Base-by-base conservation (phyloP, 2,888 invertebrate genomes). In the Laothoe populi region DNA sequence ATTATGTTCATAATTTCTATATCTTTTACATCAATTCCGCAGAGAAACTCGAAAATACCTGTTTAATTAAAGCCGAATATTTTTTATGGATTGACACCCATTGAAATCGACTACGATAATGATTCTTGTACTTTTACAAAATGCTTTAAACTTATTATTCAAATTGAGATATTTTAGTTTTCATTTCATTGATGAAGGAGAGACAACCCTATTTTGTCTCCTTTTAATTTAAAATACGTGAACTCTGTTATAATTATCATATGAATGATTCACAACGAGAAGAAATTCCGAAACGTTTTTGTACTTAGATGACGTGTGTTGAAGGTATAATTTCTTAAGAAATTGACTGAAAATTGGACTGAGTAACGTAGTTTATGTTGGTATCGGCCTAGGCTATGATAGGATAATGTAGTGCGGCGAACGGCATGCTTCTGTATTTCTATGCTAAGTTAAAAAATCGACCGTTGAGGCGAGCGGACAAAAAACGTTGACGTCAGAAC, bases 341-440 rank as follows among this genome's bases (percentile, higher is more conserved):
- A 88, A 89, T 86, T 88, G 92, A 92, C 92, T 92, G 92, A 92
- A 84, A 88, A 85, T 89, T 89, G 92, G 92, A 92, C 92, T 92
- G 92, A 92, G 87, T 92, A 91, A 86, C 88, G 86, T 90, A 90
- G 86, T 86, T 87, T 82, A 76, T 82, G 88, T 84, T 84, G 88
- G 90, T 84, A 86, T 89, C 83, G 84, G 88, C 85, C 86, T 90
- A 88, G 87, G 84, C 86, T 89, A 88, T 88, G 88, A 84, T 90
- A 89, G 84, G 82, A 78, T 88, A 84, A 84, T 71, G 70, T 78
- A 78, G 87, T 85, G 89, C 88, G 84, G 88, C 91, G 89, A 82
- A 81, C 90, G 91, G 91, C 90, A 81, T 84, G 89, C 90, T 87
- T 86, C 86, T 83, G 72, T 79, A 77, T 53, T 53, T 78, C 74